Percentiles rank a stretch among this genome's conserved stretches.
Evolutionary conservation across 2,113 vertebrate species (phyloP).

Genomic region (Aix galericulata): DNA sequence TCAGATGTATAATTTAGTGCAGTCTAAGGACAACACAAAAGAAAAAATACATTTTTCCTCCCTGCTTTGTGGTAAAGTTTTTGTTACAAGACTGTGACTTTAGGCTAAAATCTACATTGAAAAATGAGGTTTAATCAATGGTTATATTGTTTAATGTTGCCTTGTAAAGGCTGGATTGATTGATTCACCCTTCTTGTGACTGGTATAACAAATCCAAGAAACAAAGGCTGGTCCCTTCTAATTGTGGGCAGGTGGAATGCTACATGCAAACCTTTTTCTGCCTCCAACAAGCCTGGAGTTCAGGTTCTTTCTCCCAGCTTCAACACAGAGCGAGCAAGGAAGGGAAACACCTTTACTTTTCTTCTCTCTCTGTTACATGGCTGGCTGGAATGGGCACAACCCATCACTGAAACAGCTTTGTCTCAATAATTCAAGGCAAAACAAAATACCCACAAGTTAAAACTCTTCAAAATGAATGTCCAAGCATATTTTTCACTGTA

Average conservation of each 20-base stretch:
- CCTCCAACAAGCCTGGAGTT: background rate
- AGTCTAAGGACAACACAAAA: background rate
- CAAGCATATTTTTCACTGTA: background rate
- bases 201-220: constrained; percentile 14
- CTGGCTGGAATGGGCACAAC: background rate
- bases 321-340: background rate
- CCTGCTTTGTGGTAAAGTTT: background rate
- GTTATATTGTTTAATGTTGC: constrained; percentile 12
- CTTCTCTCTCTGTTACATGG: background rate
- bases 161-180: background rate
- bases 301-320: background rate
- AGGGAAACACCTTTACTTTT: background rate
- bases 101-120: constrained; percentile 25
- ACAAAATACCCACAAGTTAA: background rate
- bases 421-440: background rate
- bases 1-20: background rate
- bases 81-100: constrained; percentile 10
- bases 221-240: background rate
- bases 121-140: constrained; percentile 22
- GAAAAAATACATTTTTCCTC: background rate
- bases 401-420: background rate
- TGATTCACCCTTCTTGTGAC: background rate
- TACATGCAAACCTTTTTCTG: background rate
- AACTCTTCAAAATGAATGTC: background rate
- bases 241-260: background rate